Evolutionary conservation across 2,888 invertebrate genomes (phyloP).

Genomic region (Alcis repandata): DNA sequence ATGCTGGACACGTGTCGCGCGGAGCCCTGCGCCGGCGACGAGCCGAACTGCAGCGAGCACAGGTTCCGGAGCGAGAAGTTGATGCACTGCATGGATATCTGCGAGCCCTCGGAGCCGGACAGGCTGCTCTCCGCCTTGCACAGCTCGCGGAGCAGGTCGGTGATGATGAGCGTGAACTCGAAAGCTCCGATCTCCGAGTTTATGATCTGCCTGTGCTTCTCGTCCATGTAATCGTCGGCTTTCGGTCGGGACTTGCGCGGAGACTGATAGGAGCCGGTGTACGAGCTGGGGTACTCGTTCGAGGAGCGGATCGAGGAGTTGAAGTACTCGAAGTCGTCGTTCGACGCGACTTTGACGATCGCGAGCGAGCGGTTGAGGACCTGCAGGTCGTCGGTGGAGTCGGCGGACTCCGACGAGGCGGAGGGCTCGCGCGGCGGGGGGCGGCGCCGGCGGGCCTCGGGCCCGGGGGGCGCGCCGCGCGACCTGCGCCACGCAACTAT

Average conservation of each 20-base stretch:
- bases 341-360: slow-evolving; percentile 83
- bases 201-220: slow-evolving; percentile 82
- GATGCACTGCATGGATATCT: slow-evolving; percentile 86
- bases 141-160: slow-evolving; percentile 84
- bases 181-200: slow-evolving; percentile 82
- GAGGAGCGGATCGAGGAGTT: slow-evolving; percentile 77
- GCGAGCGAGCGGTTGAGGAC: slow-evolving; percentile 82
- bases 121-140: slow-evolving; percentile 84
- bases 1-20: slow-evolving; percentile 76
- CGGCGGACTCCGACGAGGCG: slow-evolving; percentile 78
- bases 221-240: slow-evolving; percentile 84
- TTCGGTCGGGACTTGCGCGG: slow-evolving; percentile 76
- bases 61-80: slow-evolving; percentile 88
- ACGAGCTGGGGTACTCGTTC: slow-evolving; percentile 70
- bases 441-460: slow-evolving; percentile 61
- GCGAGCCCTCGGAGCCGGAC: slow-evolving; percentile 83
- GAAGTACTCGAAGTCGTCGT: slow-evolving; percentile 88
- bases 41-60: slow-evolving; percentile 87
- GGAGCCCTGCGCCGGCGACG: slow-evolving; percentile 66
- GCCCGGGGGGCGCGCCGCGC: slow-evolving; percentile 54
- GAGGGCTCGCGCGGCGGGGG: slow-evolving; percentile 32
- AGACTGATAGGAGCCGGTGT: slow-evolving; percentile 65
- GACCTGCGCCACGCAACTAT: slow-evolving; percentile 54
- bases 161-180: slow-evolving; percentile 86
- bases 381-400: slow-evolving; percentile 83